Evolutionary conservation across 1,140 invertebrate species (phyloP), one percentile per base, ranked within the genome.

Genomic region (Venturia canescens): DNA sequence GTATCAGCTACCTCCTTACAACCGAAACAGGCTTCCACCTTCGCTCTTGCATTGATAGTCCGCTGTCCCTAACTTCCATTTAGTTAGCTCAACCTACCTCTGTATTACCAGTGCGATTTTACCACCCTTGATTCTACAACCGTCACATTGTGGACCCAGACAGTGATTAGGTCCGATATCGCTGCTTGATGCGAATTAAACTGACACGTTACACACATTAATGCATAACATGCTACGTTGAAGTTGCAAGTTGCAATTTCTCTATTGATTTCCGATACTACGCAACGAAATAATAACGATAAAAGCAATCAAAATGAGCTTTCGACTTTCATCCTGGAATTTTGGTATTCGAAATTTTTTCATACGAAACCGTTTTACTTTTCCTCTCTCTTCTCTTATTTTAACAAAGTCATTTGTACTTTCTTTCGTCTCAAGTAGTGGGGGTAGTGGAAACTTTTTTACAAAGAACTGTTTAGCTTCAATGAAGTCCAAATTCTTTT

Each of bases 161-260:
- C 81, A 80, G 79, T 84, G 81, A 87, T 87, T 84, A 80, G 60
- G 66, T 66, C 57, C 80, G 48, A 66, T 80, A 87, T 85, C 83
- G 81, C 69, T 79, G 57, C 81, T 87, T 84, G 82, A 86, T 86
- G 78, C 72, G 78, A 83, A 71, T 84, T 86, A 80, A 84, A 78
- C 82, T 70, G 86, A 86, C 83, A 84, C 84, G 83, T 80, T 78
- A 34, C 75, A 48, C 75, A 48, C 63, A 67, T 27, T n/a, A 6
- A 9, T 67, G 60, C 15, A 66, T 29, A 66, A 70, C 66, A 70
- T 44, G 21, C 57, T 66, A n/a, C 23, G 48, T 29, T 7, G 4
- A 78, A 26, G 18, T 26, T 78, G 66, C 34, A 18, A 70, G 6
- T 48, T 53, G 7, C 66, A 27, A n/a, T 3, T 2, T 44, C 48